These are phyloP conservation scores for Tiphia femorata DNA, from an alignment of 2,888 invertebrate genomes.

Conservation along the genomic window DNA sequence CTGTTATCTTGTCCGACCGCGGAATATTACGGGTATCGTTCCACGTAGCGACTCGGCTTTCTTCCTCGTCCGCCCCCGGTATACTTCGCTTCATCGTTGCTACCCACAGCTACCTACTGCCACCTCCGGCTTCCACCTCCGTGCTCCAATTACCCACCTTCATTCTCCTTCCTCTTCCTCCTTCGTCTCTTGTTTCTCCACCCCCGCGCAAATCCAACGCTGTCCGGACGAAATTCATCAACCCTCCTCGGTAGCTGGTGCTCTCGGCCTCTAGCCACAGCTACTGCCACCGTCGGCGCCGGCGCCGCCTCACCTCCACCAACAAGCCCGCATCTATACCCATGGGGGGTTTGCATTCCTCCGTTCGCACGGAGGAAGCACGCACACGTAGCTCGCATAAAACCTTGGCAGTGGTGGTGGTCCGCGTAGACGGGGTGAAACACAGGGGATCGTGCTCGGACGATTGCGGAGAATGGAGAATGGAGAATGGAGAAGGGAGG, in stretches of 20 bases:
- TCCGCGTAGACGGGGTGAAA: background rate
- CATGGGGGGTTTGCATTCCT: conserved; percentile 33
- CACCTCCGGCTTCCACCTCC: conserved; percentile 16
- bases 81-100: background rate
- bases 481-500: background rate
- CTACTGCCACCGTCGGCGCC: background rate
- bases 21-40: conserved; percentile 42
- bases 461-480: conserved; percentile 9
- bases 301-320: background rate
- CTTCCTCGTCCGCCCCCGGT: conserved; percentile 15
- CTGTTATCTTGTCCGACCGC: conserved; percentile 40
- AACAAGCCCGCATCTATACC: background rate
- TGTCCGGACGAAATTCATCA: conserved; percentile 46
- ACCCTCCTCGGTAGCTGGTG: conserved; percentile 23
- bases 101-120: conserved; percentile 13
- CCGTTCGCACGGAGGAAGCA: conserved; percentile 37
- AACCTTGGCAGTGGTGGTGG: conserved; percentile 17
- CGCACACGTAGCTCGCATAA: conserved; percentile 38
- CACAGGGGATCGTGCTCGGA: background rate
- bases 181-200: background rate
- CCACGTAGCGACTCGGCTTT: conserved; percentile 31
- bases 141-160: conserved; percentile 41
- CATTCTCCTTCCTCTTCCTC: conserved; percentile 7
- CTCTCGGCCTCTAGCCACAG: background rate
- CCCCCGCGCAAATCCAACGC: conserved; percentile 32